A percentile compares a stretch with the other conserved stretches of the same genome.
Evolutionary conservation across 1,140 invertebrate genomes (phyloP).

Genomic region (Drosophila guanche): DNA sequence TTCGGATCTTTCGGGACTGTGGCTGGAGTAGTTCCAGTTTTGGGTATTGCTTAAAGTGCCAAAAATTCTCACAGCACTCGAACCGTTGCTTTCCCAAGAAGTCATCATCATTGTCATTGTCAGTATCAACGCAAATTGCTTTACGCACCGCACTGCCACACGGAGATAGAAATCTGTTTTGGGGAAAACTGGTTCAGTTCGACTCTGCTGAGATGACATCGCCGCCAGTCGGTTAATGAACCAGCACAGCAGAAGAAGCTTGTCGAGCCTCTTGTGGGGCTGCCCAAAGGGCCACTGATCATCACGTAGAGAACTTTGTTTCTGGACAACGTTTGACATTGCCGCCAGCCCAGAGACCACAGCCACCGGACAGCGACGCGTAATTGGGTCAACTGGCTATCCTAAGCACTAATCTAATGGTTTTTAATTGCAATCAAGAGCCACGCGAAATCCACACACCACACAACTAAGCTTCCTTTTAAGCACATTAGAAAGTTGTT

Average conservation of each 20-base stretch:
- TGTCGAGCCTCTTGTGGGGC: conserved; percentile 33
- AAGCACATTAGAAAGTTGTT: conserved; percentile 37
- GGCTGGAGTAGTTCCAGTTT: conserved; percentile 12
- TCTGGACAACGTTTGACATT: conserved; percentile 11
- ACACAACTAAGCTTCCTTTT: conserved; percentile 27
- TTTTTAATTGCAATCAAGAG: conserved; percentile 41
- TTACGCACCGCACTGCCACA: conserved; percentile 42
- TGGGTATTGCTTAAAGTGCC: conserved; percentile 49
- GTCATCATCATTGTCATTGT: conserved; percentile 32
- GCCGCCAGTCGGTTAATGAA: conserved; percentile 50
- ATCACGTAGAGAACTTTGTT: conserved; percentile 44
- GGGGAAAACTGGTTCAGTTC: conserved; percentile 47
- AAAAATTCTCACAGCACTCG: conserved; percentile 54
- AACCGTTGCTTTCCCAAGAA: conserved; percentile 61
- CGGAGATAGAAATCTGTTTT: conserved; percentile 49
- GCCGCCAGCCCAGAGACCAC: background rate
- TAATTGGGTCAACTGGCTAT: conserved; percentile 54
- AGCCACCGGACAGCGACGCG: conserved; percentile 24
- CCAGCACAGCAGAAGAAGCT: conserved; percentile 7
- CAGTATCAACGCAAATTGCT: conserved; percentile 59
- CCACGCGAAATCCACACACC: conserved; percentile 13
- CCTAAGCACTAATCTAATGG: conserved; percentile 49
- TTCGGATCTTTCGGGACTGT: conserved; percentile 7
- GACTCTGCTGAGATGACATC: conserved; percentile 15
- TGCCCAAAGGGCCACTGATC: conserved; percentile 27